Evolutionary conservation across 2,888 invertebrate genomes (phyloP).

Genomic region (Chymomyza procnemis): DNA sequence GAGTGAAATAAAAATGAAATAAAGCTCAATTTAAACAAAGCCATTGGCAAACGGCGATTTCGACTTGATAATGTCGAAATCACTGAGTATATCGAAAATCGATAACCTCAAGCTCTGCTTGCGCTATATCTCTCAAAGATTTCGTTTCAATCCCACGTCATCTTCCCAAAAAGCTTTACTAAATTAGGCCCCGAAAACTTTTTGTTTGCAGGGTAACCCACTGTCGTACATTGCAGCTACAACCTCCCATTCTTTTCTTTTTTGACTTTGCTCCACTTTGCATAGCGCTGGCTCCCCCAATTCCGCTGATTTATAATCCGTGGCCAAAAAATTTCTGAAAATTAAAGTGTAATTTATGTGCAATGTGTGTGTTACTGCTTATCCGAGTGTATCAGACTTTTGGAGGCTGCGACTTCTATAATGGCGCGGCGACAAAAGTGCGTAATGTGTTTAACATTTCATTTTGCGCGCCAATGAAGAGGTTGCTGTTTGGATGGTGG

Average conservation of each 20-base stretch:
- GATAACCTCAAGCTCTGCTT: too few relatives aligned
- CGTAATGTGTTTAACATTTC: slow-evolving; percentile 45
- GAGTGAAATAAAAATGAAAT: too few relatives aligned
- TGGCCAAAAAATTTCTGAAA: slow-evolving; percentile 75
- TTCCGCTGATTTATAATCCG: slow-evolving; percentile 76
- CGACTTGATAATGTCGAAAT: too few relatives aligned
- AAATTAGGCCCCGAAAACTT: too few relatives aligned
- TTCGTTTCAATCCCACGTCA: too few relatives aligned
- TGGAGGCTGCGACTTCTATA: slow-evolving; percentile 12
- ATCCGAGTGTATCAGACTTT: slow-evolving; percentile 53
- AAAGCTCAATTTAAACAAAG: too few relatives aligned
- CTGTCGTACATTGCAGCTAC: background rate
- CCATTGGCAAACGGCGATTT: too few relatives aligned
- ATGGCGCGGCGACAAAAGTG: slow-evolving; percentile 37
- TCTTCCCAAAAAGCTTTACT: too few relatives aligned
- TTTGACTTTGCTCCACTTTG: background rate
- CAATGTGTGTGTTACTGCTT: slow-evolving; percentile 53
- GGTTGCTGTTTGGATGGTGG: background rate
- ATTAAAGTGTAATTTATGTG: slow-evolving; percentile 77
- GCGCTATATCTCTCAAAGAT: too few relatives aligned
- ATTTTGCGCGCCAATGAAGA: background rate
- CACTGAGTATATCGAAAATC: too few relatives aligned
- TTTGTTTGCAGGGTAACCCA: background rate
- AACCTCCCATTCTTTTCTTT: slow-evolving; percentile 30
- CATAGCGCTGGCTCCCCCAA: background rate